phyloP scores from a whole-genome alignment of 2,113 vertebrate genomes.

The Channa maculata region DNA sequence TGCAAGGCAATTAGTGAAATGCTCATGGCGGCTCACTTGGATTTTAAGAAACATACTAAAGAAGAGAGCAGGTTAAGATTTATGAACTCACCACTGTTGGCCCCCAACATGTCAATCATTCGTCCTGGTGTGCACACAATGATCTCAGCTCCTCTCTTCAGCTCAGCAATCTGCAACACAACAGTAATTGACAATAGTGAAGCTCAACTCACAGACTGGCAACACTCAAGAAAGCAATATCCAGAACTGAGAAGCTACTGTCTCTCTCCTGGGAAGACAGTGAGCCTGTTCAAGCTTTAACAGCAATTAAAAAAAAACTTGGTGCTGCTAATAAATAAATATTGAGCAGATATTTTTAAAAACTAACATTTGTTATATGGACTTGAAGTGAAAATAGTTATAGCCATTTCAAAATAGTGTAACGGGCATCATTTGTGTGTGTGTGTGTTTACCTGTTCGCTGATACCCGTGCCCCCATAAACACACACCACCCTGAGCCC shows the following conservation, averaged over 20 bases:
- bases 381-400: too few relatives aligned
- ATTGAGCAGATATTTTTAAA: too few relatives aligned
- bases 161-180: constrained; percentile 92
- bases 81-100: constrained; percentile 94
- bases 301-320: too few relatives aligned
- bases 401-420: too few relatives aligned
- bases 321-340: too few relatives aligned
- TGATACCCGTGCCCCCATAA: constrained; percentile 98
- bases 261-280: too few relatives aligned
- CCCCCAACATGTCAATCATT: constrained; percentile 99
- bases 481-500: constrained; percentile 96
- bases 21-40: not conserved
- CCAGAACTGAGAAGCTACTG: too few relatives aligned
- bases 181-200: too few relatives aligned
- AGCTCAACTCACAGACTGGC: too few relatives aligned
- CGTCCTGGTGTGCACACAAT: constrained; percentile 98
- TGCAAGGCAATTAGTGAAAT: constrained; percentile 75
- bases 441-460: constrained; percentile 89
- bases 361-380: too few relatives aligned
- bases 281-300: too few relatives aligned
- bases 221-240: too few relatives aligned
- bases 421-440: not conserved
- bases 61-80: not conserved
- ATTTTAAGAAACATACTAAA: not conserved
- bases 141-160: constrained; percentile 99